Conservation (phyloP, 2,888 invertebrate genomes). For the Steinernema carpocapsae region DNA sequence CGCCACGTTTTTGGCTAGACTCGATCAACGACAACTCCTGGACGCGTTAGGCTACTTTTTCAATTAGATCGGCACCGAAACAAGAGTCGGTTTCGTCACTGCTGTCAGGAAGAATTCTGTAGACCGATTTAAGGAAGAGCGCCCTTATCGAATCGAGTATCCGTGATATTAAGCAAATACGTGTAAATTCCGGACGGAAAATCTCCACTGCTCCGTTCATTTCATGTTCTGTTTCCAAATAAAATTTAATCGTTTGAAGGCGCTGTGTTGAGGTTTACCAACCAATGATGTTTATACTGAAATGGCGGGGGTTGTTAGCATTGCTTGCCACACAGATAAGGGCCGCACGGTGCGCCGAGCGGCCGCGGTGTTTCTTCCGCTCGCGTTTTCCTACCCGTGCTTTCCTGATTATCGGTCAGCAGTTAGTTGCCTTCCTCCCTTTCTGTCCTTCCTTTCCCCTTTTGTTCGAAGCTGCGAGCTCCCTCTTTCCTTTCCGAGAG, state of each 20-base stretch:
- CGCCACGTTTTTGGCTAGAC: slow-evolving; percentile 64
- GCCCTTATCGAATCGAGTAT: too few species aligned
- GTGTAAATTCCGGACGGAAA: background rate
- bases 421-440: too few species aligned
- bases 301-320: slow-evolving; percentile 15
- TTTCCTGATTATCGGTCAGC: background rate
- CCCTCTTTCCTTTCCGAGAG: background rate
- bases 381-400: background rate
- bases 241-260: background rate
- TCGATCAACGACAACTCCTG: slow-evolving; percentile 56
- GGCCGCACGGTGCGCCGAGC: background rate
- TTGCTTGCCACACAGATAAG: slow-evolving; percentile 16
- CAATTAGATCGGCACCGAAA: background rate
- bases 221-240: background rate
- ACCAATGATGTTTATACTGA: slow-evolving; percentile 24
- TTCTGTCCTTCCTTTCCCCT: too few species aligned
- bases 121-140: too few species aligned
- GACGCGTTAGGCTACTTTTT: slow-evolving; percentile 38
- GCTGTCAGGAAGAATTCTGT: too few species aligned
- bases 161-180: background rate
- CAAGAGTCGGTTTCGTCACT: background rate
- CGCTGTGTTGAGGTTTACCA: slow-evolving; percentile 17
- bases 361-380: background rate
- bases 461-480: too few species aligned
- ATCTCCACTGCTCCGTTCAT: too few species aligned